Evolutionary conservation across 2,797 vertebrate genomes (phyloP), one percentile per base, ranked within the genome.

Genomic region (Hydrocynus forskahlii): DNA sequence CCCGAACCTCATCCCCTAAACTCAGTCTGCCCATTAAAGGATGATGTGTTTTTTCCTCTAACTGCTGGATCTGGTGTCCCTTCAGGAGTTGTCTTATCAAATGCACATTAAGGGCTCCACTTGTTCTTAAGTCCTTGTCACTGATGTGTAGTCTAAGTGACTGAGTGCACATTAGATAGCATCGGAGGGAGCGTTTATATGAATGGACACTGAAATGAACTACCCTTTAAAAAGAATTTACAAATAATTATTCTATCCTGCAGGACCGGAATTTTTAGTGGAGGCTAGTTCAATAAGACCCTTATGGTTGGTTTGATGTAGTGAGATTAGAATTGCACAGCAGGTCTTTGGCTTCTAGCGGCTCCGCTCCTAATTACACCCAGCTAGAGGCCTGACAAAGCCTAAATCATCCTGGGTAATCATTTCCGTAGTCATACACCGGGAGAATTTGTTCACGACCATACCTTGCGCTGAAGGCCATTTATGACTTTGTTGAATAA

Each of bases 341-440:
- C 81, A 86, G 86, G 85, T 80, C 76, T 68, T 35, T 62, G 80
- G 68, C 60, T 86, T 73, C 70, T 76, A 54, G 55, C 2, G 78
- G 79, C 77, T 85, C 82, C 74, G 64, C 43, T 77, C 83, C 83
- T 86, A 84, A 88, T 81, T 87, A 87, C 77, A 80, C 64, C 62
- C 71, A 83, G 86, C 84, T 75, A 88, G 76, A 85, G 45, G 66
- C 66, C 85, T 79, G 76, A 84, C 64, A 80, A 82, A 81, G 64
- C 67, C 64, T 81, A 84, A 81, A 86, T 83, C 79, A 87, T 82
- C 80, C 76, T 64, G 48, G 74, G 72, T 83, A 83, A 89, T 88
- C 72, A 86, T 83, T 80, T 81, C 77, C 81, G 68, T 69, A 76
- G 48, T 76, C 70, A 72, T 57, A 63, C 74, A 59, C 69, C 13